A percentile compares a stretch with the other conserved stretches of the same genome.
phyloP scores from a whole-genome alignment of 1,140 invertebrate species.

The Drosophila bifasciata region DNA sequence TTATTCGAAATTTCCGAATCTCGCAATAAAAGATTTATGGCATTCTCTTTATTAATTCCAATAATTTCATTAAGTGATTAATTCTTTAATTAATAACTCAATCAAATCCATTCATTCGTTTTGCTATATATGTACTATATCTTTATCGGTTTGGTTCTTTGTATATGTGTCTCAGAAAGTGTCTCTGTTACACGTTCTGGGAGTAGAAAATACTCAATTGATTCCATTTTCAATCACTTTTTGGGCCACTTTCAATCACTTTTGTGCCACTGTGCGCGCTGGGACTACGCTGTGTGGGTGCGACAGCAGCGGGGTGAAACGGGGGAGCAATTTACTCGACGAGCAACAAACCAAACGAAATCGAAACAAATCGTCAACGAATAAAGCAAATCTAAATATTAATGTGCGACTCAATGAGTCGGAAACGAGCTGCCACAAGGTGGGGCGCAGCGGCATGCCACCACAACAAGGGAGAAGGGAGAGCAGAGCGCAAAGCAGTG shows the following conservation, averaged over 20 bases:
- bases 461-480: slow-evolving; percentile 2
- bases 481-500: slow-evolving; percentile 4
- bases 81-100: too few species aligned
- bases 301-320: too few species aligned
- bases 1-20: too few species aligned
- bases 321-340: slow-evolving; percentile 43
- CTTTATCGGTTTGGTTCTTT: too few species aligned
- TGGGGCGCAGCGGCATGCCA: background rate
- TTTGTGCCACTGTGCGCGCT: slow-evolving; percentile 8
- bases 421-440: slow-evolving; percentile 46
- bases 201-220: too few species aligned
- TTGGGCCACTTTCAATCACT: too few species aligned
- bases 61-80: background rate
- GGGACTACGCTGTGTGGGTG: background rate
- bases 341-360: slow-evolving; percentile 47
- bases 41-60: too few species aligned
- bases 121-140: too few species aligned
- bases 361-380: slow-evolving; percentile 74
- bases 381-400: slow-evolving; percentile 81
- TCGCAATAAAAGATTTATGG: too few species aligned
- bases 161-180: too few species aligned
- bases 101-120: background rate
- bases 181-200: too few species aligned
- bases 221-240: too few species aligned
- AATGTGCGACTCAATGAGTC: slow-evolving; percentile 73